Evolutionary conservation across 2,888 invertebrate genomes (phyloP), one percentile per base, ranked within the genome.

Genomic region (Oligia latruncula): DNA sequence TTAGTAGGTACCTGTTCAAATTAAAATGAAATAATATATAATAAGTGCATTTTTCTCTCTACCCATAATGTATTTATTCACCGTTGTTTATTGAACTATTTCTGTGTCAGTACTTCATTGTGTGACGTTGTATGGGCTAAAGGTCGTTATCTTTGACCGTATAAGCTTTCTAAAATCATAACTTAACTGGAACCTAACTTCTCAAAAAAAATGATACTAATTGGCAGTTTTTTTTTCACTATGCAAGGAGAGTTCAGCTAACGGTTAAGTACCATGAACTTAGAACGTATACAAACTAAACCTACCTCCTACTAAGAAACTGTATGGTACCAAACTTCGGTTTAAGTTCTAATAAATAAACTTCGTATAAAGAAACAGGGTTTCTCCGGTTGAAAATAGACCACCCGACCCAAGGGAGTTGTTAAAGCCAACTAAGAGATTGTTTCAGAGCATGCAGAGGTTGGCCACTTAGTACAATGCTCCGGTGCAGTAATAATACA

Each of bases 391-490:
- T 71, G 76, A 71, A 81, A 66, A 71, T 71, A 75, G 71, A 46
- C 15, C 70, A 29, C 43, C 43, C 43, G 49, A 70, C 20, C 1
- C 35, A 82, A 52, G 60, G 46, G 78, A 60, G 70, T 65, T 52
- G 46, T 77, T 82, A 70, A 68, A 70, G 60, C 43, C 64, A 82
- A 82, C 52, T 60, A 71, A 78, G 78, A 82, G 70, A 83, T 83
- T 73, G 70, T 73, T 83, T 65, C 60, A 23, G 29, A 70, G 70
- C 70, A 62, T 71, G 52, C 70, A 49, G 60, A 73, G 55, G 52
- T 65, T 76, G 35, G 29, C n/a, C 65, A 71, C 60, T 60, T 77
- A 82, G 71, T 58, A 62, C 40, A 60, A 60, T 29, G 3, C 52
- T 71, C n/a, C 20, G 9, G 29, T 70, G 70, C 52, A 73, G 52